Evolutionary conservation across 2,888 invertebrate genomes (phyloP).

Genomic region (Andrena trimmerana): DNA sequence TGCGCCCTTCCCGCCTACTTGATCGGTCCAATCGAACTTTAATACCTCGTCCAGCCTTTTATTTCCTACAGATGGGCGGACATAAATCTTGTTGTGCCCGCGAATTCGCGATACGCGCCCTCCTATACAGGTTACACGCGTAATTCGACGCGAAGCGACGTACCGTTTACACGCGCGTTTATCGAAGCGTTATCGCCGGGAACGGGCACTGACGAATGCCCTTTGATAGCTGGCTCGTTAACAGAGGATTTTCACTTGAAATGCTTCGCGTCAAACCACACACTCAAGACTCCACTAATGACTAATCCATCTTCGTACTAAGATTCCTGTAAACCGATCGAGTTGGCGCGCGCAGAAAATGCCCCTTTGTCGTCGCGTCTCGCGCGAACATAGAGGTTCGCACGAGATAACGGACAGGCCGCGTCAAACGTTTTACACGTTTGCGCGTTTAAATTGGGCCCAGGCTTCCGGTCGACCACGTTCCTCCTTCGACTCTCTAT

Average conservation of each 20-base stretch:
- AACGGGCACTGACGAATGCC: neutral
- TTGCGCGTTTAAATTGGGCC: conserved; percentile 20
- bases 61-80: conserved; percentile 52
- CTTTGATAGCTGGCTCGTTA: conserved; percentile 20
- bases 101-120: conserved; percentile 44
- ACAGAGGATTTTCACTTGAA: conserved; percentile 31
- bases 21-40: conserved; percentile 64
- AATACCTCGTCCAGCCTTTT: conserved; percentile 60
- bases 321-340: neutral
- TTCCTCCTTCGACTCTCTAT: conserved; percentile 45
- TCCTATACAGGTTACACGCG: conserved; percentile 8
- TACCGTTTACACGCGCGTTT: conserved; percentile 14
- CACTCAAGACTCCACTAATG: neutral
- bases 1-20: conserved; percentile 41
- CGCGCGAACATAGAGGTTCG: conserved; percentile 1
- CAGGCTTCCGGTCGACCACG: conserved; percentile 12
- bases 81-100: conserved; percentile 60
- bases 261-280: neutral
- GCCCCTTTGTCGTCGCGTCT: conserved; percentile 6
- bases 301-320: neutral
- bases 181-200: conserved; percentile 7
- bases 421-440: conserved; percentile 15
- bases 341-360: neutral
- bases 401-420: neutral
- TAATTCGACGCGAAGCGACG: conserved; percentile 37